Evolutionary conservation across 1,140 invertebrate species (phyloP).

Genomic region (Drosophila repletoides): DNA sequence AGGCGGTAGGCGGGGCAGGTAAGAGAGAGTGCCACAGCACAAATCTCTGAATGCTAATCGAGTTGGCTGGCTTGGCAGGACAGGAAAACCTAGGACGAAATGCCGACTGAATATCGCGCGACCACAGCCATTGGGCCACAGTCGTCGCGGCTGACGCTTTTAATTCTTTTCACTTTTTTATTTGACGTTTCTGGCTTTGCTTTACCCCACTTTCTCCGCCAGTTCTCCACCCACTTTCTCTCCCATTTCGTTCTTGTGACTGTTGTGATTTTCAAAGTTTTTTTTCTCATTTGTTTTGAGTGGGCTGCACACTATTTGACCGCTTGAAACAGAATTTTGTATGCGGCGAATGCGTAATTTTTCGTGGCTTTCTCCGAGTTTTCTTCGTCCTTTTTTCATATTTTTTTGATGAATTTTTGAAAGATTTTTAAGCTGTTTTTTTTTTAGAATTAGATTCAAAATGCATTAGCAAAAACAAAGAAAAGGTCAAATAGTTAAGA

Average conservation of each 20-base stretch:
- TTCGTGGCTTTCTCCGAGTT: neutral
- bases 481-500: conserved; percentile 6
- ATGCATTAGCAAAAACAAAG: conserved; percentile 6
- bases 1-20: neutral
- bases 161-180: conserved; percentile 67
- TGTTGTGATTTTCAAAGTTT: conserved; percentile 62
- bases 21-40: neutral
- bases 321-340: conserved; percentile 66
- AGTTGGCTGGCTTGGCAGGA: conserved; percentile 39
- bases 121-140: conserved; percentile 62
- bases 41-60: conserved; percentile 75
- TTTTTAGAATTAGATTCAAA: conserved; percentile 8
- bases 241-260: neutral
- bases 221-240: neutral
- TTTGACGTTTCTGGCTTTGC: conserved; percentile 30
- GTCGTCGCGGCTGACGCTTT: conserved; percentile 71
- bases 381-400: neutral
- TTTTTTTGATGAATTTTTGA: conserved; percentile 35
- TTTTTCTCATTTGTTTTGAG: conserved; percentile 19
- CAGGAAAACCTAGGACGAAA: neutral
- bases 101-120: conserved; percentile 44
- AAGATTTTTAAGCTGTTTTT: conserved; percentile 23
- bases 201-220: conserved; percentile 9
- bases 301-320: conserved; percentile 32
- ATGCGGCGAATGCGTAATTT: conserved; percentile 33